These are phyloP conservation scores for Dynastes maya DNA, from an alignment of 2,888 invertebrate genomes.

Conservation along the genomic window DNA sequence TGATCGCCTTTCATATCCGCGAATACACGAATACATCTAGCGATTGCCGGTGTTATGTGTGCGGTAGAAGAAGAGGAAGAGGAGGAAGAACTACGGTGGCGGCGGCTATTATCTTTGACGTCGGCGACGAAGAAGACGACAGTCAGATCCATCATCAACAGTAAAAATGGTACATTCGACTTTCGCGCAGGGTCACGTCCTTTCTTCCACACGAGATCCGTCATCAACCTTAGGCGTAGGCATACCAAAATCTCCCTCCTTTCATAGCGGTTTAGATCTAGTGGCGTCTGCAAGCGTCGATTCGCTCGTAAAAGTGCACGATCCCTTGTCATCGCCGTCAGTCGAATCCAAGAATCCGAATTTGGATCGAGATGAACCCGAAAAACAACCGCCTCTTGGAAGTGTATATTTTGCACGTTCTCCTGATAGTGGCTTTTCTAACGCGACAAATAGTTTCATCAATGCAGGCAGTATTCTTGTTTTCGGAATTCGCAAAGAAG, in stretches of 20 bases:
- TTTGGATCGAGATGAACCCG: constrained; percentile 50
- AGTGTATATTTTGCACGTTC: constrained; percentile 15
- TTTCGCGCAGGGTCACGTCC: constrained; percentile 68
- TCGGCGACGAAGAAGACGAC: constrained; percentile 8
- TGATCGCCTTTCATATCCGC: neutral
- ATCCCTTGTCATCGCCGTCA: constrained; percentile 48
- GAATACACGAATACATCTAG: constrained; percentile 6
- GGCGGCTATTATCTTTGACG: neutral
- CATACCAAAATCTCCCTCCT: constrained; percentile 90
- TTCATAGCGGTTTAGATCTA: constrained; percentile 88
- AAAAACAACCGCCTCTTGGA: constrained; percentile 37
- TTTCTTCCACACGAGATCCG: constrained; percentile 60
- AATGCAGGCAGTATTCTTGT: constrained; percentile 11
- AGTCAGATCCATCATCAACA: constrained; percentile 4
- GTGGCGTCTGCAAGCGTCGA: constrained; percentile 76
- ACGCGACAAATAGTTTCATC: constrained; percentile 21
- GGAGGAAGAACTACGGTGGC: constrained; percentile 8
- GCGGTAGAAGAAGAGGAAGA: constrained; percentile 8
- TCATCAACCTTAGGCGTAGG: constrained; percentile 75
- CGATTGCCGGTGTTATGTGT: constrained; percentile 37
- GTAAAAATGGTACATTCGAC: constrained; percentile 68
- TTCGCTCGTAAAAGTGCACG: constrained; percentile 54
- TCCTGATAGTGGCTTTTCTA: neutral
- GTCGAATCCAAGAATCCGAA: constrained; percentile 53
- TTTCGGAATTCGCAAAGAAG: constrained; percentile 22